These are phyloP conservation scores for Agelas oroides DNA, from an alignment of 37 sponge, comb jelly and placozoan species.

Conservation along the genomic window DNA sequence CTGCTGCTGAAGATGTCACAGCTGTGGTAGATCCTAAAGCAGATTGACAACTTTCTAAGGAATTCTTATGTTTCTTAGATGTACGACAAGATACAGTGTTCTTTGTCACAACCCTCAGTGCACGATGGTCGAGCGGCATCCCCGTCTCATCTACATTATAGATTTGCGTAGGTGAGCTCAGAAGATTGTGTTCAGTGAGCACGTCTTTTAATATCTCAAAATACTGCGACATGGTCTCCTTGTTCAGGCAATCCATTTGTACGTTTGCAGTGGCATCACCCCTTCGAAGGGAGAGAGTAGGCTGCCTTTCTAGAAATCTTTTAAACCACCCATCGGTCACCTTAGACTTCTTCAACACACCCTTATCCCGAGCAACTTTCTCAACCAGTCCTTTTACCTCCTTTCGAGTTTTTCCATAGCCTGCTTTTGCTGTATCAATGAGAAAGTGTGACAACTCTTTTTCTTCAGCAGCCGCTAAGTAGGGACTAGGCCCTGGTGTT, in stretches of 20 bases:
- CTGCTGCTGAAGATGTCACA: no score
- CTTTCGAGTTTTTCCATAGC: slow-evolving; percentile 52
- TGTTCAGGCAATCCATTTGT: slow-evolving; percentile 26
- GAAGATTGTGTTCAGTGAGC: no score
- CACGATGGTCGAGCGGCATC: no score
- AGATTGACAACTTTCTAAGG: no score
- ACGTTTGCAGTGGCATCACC: slow-evolving; percentile 36
- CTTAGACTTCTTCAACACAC: background rate
- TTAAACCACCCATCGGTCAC: slow-evolving; percentile 54
- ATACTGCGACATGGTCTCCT: background rate
- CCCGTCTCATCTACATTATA: no score
- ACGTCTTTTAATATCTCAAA: no score
- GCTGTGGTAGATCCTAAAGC: no score
- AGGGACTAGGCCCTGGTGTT: slow-evolving; percentile 37
- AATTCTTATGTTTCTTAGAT: no score
- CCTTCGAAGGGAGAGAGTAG: slow-evolving; percentile 23
- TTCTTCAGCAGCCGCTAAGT: slow-evolving; percentile 25
- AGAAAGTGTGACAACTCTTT: slow-evolving; percentile 13
- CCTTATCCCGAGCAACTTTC: slow-evolving; percentile 38
- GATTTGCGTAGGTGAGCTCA: no score
- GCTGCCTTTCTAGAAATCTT: slow-evolving; percentile 39
- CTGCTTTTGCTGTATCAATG: slow-evolving; percentile 11
- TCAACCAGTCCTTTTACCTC: slow-evolving; percentile 30
- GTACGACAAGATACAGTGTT: no score
- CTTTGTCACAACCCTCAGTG: no score